phyloP scores from a whole-genome alignment of 2,797 vertebrate genomes.

The Hippocampus kuda region DNA sequence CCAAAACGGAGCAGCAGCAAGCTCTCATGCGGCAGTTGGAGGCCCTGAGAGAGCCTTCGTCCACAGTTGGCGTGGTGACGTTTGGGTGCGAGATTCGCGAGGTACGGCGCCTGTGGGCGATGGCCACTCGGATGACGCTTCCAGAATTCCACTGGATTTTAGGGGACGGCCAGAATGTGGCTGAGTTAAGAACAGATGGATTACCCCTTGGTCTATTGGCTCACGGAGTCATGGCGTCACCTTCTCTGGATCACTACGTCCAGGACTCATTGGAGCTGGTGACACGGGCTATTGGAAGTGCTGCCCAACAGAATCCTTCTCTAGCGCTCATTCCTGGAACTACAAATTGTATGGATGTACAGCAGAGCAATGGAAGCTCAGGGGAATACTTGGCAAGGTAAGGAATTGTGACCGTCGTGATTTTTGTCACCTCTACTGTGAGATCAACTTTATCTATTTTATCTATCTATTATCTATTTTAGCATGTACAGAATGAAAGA shows the following conservation, averaged over 20 bases:
- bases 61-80: slow-evolving; percentile 80
- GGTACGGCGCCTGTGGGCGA: slow-evolving; percentile 72
- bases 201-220: slow-evolving; percentile 86
- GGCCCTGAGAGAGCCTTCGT: slow-evolving; percentile 70
- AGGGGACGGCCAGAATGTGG: slow-evolving; percentile 91
- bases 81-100: slow-evolving; percentile 90
- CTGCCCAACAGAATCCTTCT: slow-evolving; percentile 78
- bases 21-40: slow-evolving; percentile 75
- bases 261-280: slow-evolving; percentile 88
- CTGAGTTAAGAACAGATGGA: slow-evolving; percentile 85
- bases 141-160: slow-evolving; percentile 87
- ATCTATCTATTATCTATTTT: too few relatives aligned
- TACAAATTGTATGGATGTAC: slow-evolving; percentile 85
- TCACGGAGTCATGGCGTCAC: slow-evolving; percentile 81
- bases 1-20: slow-evolving; percentile 58
- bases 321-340: slow-evolving; percentile 88
- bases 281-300: slow-evolving; percentile 81
- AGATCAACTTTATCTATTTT: background rate
- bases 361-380: slow-evolving; percentile 76
- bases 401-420: slow-evolving; percentile 4
- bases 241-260: slow-evolving; percentile 84
- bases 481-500: background rate
- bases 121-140: slow-evolving; percentile 68
- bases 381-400: slow-evolving; percentile 94
- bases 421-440: background rate